Conservation (phyloP, 2,797 vertebrate species). For the Natrix natrix region DNA sequence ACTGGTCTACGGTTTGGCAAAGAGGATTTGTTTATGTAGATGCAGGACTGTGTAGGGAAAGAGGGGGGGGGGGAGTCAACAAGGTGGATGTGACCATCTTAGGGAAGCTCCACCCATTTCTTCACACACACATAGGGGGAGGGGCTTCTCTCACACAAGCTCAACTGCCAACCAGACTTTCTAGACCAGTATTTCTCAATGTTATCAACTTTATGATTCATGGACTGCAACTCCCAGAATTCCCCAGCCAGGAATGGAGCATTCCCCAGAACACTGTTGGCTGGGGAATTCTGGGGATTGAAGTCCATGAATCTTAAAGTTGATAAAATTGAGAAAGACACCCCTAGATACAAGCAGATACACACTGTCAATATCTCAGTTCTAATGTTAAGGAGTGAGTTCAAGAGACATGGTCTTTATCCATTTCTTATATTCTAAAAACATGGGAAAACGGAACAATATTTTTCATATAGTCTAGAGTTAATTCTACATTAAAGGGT, state of each 20-base stretch:
- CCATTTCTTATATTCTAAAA: neutral
- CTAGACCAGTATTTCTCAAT: neutral
- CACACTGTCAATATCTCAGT: neutral
- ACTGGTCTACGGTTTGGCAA: neutral
- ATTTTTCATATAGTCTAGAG: neutral
- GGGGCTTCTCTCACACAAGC: neutral
- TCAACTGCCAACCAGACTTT: neutral
- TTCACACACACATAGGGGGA: neutral
- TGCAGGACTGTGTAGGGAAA: neutral
- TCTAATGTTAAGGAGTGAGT: neutral
- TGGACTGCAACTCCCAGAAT: neutral
- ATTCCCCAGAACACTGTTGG: neutral
- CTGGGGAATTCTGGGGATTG: neutral
- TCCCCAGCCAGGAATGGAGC: neutral
- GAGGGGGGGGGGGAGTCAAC: neutral
- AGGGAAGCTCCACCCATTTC: neutral
- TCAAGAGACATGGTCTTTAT: neutral
- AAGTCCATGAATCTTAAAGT: neutral
- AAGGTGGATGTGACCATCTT: neutral
- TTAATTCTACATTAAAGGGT: neutral
- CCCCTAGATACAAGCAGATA: neutral
- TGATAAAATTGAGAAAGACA: neutral
- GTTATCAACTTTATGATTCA: neutral
- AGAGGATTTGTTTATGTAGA: neutral
- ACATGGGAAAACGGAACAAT: neutral